Conservation (phyloP, 2,113 vertebrate genomes). For the Mirounga angustirostris region DNA sequence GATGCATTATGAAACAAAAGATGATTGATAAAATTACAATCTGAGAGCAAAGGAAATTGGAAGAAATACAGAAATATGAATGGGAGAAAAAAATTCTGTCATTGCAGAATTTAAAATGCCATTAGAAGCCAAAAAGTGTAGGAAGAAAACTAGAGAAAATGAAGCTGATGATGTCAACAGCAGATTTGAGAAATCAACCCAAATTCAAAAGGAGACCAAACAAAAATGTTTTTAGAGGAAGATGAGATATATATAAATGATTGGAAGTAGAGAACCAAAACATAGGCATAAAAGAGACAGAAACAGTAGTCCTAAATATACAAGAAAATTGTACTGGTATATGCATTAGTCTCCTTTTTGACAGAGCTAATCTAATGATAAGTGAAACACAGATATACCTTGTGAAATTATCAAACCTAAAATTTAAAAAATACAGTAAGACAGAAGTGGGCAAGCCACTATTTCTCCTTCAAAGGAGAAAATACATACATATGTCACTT, state of each 20-base stretch:
- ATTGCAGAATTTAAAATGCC: neutral
- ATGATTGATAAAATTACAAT: neutral
- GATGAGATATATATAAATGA: neutral
- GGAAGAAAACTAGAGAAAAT: neutral
- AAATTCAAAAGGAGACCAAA: neutral
- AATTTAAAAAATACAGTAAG: neutral
- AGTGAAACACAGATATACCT: neutral
- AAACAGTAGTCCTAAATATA: neutral
- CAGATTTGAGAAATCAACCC: neutral
- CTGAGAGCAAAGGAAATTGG: neutral
- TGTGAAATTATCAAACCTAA: neutral
- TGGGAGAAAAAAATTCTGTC: neutral
- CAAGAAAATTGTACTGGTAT: neutral
- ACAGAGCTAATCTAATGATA: neutral
- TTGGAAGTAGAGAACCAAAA: neutral
- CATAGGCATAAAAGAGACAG: neutral
- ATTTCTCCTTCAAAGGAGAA: neutral
- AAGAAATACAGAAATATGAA: neutral
- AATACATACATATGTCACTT: neutral
- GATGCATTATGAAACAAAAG: neutral
- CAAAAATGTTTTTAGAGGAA: neutral
- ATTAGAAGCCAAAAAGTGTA: neutral
- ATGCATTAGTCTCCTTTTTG: neutral
- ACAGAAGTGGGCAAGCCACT: neutral
- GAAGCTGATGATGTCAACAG: neutral